phyloP scores from a whole-genome alignment of 2,888 invertebrate species.

The Euplagia quadripunctaria region DNA sequence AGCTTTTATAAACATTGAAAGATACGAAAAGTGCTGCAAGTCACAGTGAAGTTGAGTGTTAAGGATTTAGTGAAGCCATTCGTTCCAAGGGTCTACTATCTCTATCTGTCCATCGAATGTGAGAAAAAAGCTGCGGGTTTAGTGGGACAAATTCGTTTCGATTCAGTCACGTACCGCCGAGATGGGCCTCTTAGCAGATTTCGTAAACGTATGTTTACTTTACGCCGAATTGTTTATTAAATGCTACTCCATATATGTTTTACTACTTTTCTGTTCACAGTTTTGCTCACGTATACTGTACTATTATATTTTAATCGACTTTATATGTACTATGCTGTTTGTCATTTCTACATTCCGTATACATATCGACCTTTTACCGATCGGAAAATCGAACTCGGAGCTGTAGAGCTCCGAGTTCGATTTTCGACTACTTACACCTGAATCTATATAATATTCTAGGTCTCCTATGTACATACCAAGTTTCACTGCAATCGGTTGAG shows the following conservation, averaged over 20 bases:
- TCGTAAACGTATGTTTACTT: slow-evolving; percentile 80
- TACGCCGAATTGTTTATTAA: slow-evolving; percentile 70
- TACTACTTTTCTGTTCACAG: not conserved
- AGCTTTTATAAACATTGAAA: slow-evolving; percentile 59
- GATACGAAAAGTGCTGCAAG: slow-evolving; percentile 67
- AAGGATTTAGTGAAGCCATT: slow-evolving; percentile 80
- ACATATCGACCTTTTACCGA: too few species aligned
- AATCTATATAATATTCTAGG: too few species aligned
- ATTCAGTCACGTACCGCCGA: slow-evolving; percentile 82
- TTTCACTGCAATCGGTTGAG: too few species aligned
- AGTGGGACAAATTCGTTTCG: slow-evolving; percentile 83
- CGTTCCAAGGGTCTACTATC: slow-evolving; percentile 80
- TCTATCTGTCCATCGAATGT: slow-evolving; percentile 82
- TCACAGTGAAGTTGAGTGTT: slow-evolving; percentile 77
- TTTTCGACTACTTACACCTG: too few species aligned
- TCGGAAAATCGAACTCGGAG: too few species aligned
- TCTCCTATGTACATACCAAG: too few species aligned
- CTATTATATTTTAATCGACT: not conserved
- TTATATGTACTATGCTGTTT: not conserved
- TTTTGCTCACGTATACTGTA: not conserved
- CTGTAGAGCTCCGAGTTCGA: too few species aligned
- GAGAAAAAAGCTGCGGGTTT: slow-evolving; percentile 82
- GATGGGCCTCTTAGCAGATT: slow-evolving; percentile 83
- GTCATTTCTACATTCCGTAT: not conserved
- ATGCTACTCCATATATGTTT: not conserved